Conservation (phyloP, 35 echinoderm and acorn worm genomes). For the Strongylocentrotus purpuratus region DNA sequence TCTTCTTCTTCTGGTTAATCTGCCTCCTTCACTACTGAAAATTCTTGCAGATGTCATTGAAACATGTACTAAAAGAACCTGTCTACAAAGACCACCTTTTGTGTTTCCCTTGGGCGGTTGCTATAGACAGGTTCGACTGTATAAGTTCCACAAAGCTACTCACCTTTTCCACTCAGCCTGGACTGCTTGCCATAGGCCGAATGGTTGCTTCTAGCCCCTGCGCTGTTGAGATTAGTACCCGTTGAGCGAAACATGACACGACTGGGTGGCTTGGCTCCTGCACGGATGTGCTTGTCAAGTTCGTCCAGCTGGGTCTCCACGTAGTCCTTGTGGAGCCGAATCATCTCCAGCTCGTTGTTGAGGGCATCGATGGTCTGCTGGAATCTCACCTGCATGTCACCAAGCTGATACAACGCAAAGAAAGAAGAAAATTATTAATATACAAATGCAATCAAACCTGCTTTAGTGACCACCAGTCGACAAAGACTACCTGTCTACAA, state of each 20-base stretch:
- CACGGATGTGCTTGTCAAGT: slow-evolving; percentile 51
- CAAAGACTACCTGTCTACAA: too few species aligned
- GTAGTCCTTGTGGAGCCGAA: slow-evolving; percentile 84
- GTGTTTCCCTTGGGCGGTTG: too few species aligned
- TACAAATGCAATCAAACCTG: too few species aligned
- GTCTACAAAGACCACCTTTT: too few species aligned
- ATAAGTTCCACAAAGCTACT: neutral
- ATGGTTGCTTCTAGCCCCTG: neutral
- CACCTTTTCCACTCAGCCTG: slow-evolving; percentile 79
- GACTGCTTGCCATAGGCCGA: slow-evolving; percentile 63
- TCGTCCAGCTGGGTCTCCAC: slow-evolving; percentile 80
- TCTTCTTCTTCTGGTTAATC: too few species aligned
- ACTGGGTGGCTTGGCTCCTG: slow-evolving; percentile 72
- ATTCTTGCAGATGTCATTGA: too few species aligned
- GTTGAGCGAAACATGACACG: slow-evolving; percentile 50
- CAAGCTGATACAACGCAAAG: neutral
- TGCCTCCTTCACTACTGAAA: too few species aligned
- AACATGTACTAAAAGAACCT: too few species aligned
- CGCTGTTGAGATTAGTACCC: neutral
- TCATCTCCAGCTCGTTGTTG: slow-evolving; percentile 81
- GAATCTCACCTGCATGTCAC: slow-evolving; percentile 71
- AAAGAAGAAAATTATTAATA: neutral
- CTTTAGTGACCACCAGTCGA: too few species aligned
- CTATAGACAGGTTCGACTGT: too few species aligned
- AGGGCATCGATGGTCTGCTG: slow-evolving; percentile 87